Evolutionary conservation across 2,113 vertebrate genomes (phyloP), one percentile per base, ranked within the genome.

Genomic region (Calypte anna): DNA sequence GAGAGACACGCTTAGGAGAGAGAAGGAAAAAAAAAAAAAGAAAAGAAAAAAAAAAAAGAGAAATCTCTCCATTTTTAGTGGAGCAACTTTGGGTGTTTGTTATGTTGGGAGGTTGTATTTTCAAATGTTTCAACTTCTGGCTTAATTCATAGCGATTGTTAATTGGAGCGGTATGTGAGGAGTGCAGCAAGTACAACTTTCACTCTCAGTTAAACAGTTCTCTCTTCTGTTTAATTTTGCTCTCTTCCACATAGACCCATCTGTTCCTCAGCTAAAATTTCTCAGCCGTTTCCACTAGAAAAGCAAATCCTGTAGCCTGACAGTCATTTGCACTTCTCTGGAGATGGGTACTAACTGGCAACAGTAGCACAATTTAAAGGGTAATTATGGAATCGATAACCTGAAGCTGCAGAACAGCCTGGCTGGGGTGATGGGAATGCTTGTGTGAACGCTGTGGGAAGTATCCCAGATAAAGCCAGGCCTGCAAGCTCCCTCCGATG

Each of bases 211-310:
- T 96, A 72, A 96, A 80, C 95, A 82, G 57, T 79, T 96, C 86
- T 73, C 69, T 93, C 93, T 90, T 80, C 67, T 81, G 92, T 94
- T 96, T 93, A 86, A 95, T 93, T 92, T 91, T 91, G 27, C 38
- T 90, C 82, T 83, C 64, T 81, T 90, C 88, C 66, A 84, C 76
- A 16, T 57, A 83, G 73, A 53, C 94, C 94, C 95, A 96, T 95
- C 91, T 96, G 95, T 94, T 95, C 93, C 92, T 83, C 93, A 81
- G 86, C 86, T 94, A 79, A 86, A 83, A 88, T 91, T 90, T 94
- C 82, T 97, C 94, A 86, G 76, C 62, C 88, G 77, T 95, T 95
- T 91, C 92, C 81, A 59, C 63, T 61, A 33, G 77, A 68, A 82
- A 86, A 76, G 88, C 90, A 86, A 59, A 86, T 91, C 83, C 48